Base-by-base conservation (phyloP, 2,797 vertebrate genomes). In the Dendrocincla tyrannina region DNA sequence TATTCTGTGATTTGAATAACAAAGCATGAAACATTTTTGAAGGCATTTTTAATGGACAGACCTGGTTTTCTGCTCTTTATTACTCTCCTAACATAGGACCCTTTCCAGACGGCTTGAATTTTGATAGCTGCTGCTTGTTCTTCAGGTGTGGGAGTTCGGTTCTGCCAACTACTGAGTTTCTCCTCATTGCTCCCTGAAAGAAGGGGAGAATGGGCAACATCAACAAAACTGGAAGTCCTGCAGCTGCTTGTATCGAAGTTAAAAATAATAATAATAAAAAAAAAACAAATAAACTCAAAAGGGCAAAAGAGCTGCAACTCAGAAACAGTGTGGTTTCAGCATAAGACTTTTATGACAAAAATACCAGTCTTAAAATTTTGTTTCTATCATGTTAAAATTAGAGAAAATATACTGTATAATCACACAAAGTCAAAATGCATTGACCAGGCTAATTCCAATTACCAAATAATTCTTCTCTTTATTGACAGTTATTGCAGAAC, bases 51-150 rank as follows among this genome's bases (percentile, higher is more conserved):
- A 72, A 88, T 83, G n/a, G 6, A 60, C 76, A 67, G 19, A 99
- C 99, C 99, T 97, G 98, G 97, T 91, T 88, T 98, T 87, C 98
- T 98, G 79, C 98, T 98, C 37, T 95, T 98, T 53, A 98, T 70
- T 73, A 98, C 90, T 81, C 96, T 47, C 69, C 97, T 97, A 72
- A 98, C 80, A 12, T 98, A 98, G 28, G 88, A 35, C 14, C 98
- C 98, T 98, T 96, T 98, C 98, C 98, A 98, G 75, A 88, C 50
- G 41, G 98, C 97, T 94, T 99, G 99, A 52, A 99, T 96, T 97
- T 97, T 93, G 37, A 95, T 94, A 86, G 96, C 98, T 39, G 98
- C 98, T 74, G 89, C 85, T 70, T 80, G 92, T 97, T 99, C 98
- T 85, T 97, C 85, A 25, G 95, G 68, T 85, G 98, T 98, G n/a